Evolutionary conservation across 2,888 invertebrate species (phyloP).

Genomic region (Sarcophaga caerulescens): DNA sequence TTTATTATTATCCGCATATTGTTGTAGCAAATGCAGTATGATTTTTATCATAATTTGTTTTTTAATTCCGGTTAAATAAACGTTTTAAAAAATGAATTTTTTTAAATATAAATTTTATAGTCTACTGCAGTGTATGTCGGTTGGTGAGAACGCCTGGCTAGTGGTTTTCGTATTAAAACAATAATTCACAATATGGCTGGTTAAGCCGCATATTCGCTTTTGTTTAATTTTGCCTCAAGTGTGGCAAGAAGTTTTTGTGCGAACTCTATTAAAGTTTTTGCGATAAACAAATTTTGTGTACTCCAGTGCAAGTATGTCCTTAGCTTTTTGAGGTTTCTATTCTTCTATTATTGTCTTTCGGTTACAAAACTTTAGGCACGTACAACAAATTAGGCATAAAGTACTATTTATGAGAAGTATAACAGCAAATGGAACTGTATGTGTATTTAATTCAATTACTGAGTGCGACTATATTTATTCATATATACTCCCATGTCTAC

Average conservation of each 20-base stretch:
- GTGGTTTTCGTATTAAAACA: constrained; percentile 35
- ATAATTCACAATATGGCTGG: constrained; percentile 56
- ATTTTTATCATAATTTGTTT: constrained; percentile 66
- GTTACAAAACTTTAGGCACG: constrained; percentile 30
- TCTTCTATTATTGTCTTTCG: background rate
- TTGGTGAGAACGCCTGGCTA: background rate
- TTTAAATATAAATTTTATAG: constrained; percentile 52
- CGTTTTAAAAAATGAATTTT: constrained; percentile 4
- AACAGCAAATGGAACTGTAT: too few species aligned
- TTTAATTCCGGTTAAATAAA: constrained; percentile 47
- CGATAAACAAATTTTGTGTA: background rate
- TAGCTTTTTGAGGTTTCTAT: background rate
- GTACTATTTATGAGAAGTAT: background rate
- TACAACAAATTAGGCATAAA: constrained; percentile 17
- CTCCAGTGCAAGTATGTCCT: background rate
- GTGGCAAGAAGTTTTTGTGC: constrained; percentile 5
- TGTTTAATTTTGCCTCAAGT: constrained; percentile 29
- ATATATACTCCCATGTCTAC: too few species aligned
- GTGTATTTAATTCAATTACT: too few species aligned
- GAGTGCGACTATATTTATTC: too few species aligned
- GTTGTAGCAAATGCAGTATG: constrained; percentile 59
- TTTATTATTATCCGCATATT: constrained; percentile 63
- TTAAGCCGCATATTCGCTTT: constrained; percentile 44
- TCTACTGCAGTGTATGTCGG: constrained; percentile 51
- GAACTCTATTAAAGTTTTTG: background rate